Percentiles rank a stretch among this genome's conserved stretches.
Conservation (phyloP, 2,888 invertebrate genomes). For the Aleiodes alternator region DNA sequence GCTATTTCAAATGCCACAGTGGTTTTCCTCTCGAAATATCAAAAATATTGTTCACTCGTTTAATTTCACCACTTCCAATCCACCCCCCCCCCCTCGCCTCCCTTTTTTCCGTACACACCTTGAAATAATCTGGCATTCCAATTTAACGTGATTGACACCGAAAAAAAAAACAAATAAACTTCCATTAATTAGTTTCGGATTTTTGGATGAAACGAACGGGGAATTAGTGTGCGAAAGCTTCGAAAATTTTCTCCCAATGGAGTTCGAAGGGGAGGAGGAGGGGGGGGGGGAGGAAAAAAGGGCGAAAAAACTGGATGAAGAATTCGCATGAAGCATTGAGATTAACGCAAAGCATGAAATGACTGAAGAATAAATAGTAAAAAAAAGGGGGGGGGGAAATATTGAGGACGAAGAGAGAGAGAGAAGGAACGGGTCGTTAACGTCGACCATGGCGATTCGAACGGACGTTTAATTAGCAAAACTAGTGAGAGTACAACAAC, state of each 20-base stretch:
- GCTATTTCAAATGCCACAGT: neutral
- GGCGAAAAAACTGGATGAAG: neutral
- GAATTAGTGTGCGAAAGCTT: constrained; percentile 24
- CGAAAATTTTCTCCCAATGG: constrained; percentile 38
- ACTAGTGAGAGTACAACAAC: constrained; percentile 57
- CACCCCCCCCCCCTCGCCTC: neutral
- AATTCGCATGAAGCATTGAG: too few species aligned
- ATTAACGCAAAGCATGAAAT: too few species aligned
- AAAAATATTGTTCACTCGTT: constrained; percentile 7
- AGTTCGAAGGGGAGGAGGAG: constrained; percentile 41
- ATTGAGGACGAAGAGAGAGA: constrained; percentile 31
- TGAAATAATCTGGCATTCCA: constrained; percentile 31
- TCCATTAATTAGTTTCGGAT: constrained; percentile 43
- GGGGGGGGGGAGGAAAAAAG: constrained; percentile 55
- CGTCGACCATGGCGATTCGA: constrained; percentile 38
- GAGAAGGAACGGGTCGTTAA: constrained; percentile 43
- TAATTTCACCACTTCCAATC: neutral
- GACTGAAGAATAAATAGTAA: too few species aligned
- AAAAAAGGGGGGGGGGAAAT: neutral
- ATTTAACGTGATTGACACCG: constrained; percentile 44
- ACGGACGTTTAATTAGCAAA: constrained; percentile 70
- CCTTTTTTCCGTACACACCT: neutral
- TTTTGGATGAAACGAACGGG: constrained; percentile 33
- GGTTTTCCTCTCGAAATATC: neutral
- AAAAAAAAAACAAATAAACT: constrained; percentile 39